Base-by-base conservation (phyloP, 2,797 vertebrate species). In the Sebastes vulpes region DNA sequence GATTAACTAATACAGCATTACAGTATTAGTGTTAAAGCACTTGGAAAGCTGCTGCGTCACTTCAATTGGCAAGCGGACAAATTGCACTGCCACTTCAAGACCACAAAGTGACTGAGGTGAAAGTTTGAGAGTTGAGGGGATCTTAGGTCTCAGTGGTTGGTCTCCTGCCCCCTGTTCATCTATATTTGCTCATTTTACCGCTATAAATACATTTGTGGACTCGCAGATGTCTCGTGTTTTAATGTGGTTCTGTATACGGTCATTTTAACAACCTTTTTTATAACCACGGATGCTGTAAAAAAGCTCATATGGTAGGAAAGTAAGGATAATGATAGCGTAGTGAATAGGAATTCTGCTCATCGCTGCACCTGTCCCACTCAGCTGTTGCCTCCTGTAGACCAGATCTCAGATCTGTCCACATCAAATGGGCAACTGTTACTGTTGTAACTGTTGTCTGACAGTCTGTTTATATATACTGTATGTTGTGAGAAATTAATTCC, bases 1-100 rank as follows among this genome's bases (percentile, higher is more conserved):
- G 90, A 95, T 94, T 86, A 84, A 79, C 72, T 84, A 84, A 88
- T 90, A 74, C 84, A 79, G 69, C 73, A 77, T 64, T 82, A 54
- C 28, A 63, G 73, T 61, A 67, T 82, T 72, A 59, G 52, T 21
- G 31, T 58, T 66, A 31, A 73, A 26, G 20, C 50, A 14, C 16
- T 18, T 58, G 32, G 75, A 25, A 71, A 26, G 21, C 50, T n/a
- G 18, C 16, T 58, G 32, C 74, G 67, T 74, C n/a, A 46, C 60
- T 52, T 71, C 16, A 65, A 63, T 56, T 42, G 42, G 18, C n/a
- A 65, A 7, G 38, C 23, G 10, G 9, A 63, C 20, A 75, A 75
- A n/a, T 20, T 32, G 53, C 26, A 8, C 29, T 29, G 5, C 68
- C 52, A 28, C 25, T 1, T 71, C 8, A 18, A n/a, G 31, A 32